Conservation (phyloP, 1,140 invertebrate genomes). For the Neodiprion fabricii region DNA sequence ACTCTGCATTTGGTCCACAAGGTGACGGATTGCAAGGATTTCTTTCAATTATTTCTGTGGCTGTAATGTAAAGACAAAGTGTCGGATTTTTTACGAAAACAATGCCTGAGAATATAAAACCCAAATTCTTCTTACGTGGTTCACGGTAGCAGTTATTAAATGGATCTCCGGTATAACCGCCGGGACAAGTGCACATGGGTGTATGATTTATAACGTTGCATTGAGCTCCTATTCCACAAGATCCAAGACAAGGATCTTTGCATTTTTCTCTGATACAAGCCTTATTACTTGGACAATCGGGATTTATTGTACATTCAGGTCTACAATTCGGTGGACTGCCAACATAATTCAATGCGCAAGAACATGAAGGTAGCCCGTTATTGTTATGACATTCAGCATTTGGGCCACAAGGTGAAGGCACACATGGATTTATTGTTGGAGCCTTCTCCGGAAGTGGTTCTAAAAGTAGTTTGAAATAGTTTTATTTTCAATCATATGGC, state of each 20-base stretch:
- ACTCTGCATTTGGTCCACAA: constrained; percentile 66
- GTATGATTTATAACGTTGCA: constrained; percentile 71
- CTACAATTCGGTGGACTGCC: constrained; percentile 53
- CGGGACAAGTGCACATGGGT: constrained; percentile 66
- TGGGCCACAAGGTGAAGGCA: constrained; percentile 74
- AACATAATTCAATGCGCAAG: constrained; percentile 49
- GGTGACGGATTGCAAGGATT: constrained; percentile 61
- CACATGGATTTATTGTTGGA: constrained; percentile 58
- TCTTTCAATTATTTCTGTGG: constrained; percentile 27
- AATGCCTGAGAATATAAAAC: constrained; percentile 25
- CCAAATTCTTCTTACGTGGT: constrained; percentile 62
- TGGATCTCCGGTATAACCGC: constrained; percentile 68
- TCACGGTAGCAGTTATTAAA: constrained; percentile 57
- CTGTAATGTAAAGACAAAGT: constrained; percentile 35
- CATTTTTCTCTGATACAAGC: constrained; percentile 77
- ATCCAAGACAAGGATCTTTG: constrained; percentile 70
- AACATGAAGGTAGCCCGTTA: constrained; percentile 59
- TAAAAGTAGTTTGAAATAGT: constrained; percentile 15
- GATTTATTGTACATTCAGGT: constrained; percentile 65
- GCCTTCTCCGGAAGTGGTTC: background rate
- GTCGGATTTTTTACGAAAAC: constrained; percentile 14
- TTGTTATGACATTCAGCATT: constrained; percentile 70
- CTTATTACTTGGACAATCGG: constrained; percentile 68
- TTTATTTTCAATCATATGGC: constrained; percentile 3
- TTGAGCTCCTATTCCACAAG: constrained; percentile 69